These are phyloP conservation scores for Oscheius myriophilus DNA, from an alignment of 2,888 invertebrate genomes.

Conservation along the genomic window DNA sequence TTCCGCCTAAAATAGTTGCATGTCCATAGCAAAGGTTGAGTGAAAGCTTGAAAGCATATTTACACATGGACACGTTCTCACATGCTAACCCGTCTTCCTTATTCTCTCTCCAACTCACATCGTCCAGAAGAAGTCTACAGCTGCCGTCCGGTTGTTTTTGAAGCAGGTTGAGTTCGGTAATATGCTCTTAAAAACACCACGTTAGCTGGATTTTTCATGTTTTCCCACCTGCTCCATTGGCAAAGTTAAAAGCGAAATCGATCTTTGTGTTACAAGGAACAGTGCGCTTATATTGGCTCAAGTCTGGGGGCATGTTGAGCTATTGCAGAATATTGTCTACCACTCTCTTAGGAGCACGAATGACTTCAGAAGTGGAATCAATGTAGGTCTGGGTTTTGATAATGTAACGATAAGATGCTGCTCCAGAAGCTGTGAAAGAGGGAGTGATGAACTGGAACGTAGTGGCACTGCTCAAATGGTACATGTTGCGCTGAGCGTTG, in stretches of 20 bases:
- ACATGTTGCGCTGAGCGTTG: not conserved
- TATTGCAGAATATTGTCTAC: not conserved
- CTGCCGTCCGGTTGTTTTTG: conserved; percentile 18
- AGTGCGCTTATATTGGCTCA: too few species aligned
- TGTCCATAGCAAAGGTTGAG: too few species aligned
- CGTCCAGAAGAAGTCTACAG: conserved; percentile 18
- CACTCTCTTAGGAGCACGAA: conserved; percentile 19
- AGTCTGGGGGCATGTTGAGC: conserved; percentile 18
- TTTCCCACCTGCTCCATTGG: conserved; percentile 7
- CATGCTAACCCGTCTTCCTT: too few species aligned
- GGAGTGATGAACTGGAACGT: conserved; percentile 22
- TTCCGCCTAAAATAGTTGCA: too few species aligned
- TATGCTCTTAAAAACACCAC: conserved; percentile 22
- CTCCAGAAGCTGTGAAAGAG: conserved; percentile 2
- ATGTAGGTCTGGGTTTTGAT: conserved; percentile 21
- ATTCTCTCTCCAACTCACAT: too few species aligned
- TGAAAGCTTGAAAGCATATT: too few species aligned
- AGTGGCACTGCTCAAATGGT: conserved; percentile 10
- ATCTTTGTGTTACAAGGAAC: conserved; percentile 30
- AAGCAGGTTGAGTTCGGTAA: conserved; percentile 23
- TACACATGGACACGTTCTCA: too few species aligned
- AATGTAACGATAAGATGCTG: conserved; percentile 9
- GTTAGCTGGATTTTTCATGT: not conserved
- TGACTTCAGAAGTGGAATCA: conserved; percentile 21
- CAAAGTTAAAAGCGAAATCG: conserved; percentile 17